A percentile compares a stretch with the other conserved stretches of the same genome.
Evolutionary conservation across 2,888 invertebrate genomes (phyloP).

Genomic region (Flexamia atlantica): DNA sequence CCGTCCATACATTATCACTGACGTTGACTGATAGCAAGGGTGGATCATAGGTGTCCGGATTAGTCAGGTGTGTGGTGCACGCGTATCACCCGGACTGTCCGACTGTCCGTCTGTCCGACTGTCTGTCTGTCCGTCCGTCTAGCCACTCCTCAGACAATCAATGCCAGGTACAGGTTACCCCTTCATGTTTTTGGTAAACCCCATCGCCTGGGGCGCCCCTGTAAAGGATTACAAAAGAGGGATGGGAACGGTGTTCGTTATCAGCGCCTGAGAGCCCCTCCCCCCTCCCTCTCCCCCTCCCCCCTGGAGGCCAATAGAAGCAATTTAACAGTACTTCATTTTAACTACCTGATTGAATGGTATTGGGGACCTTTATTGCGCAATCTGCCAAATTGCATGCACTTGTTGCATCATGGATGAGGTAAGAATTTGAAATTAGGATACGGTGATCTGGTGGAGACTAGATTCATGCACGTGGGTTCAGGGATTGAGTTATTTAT

Average conservation of each 20-base stretch:
- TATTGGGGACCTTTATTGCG: slow-evolving; percentile 32
- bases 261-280: background rate
- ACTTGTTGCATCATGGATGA: slow-evolving; percentile 19
- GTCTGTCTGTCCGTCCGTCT: slow-evolving; percentile 38
- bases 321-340: slow-evolving; percentile 42
- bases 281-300: background rate
- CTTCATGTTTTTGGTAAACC: slow-evolving; percentile 57
- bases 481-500: too few species aligned
- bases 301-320: background rate
- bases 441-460: background rate
- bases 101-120: too few species aligned
- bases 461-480: too few species aligned
- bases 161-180: slow-evolving; percentile 59
- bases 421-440: background rate
- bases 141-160: slow-evolving; percentile 57
- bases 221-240: slow-evolving; percentile 22
- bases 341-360: slow-evolving; percentile 23
- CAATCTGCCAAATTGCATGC: slow-evolving; percentile 8
- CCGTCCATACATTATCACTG: background rate
- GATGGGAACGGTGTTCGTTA: slow-evolving; percentile 30
- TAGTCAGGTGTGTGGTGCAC: slow-evolving; percentile 27
- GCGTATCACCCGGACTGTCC: slow-evolving; percentile 3
- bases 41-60: background rate
- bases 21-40: background rate
- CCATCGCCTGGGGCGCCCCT: slow-evolving; percentile 41